Percentiles rank a stretch among this genome's conserved stretches.
Conservation (phyloP, 2,797 vertebrate genomes). For the Choloepus didactylus region DNA sequence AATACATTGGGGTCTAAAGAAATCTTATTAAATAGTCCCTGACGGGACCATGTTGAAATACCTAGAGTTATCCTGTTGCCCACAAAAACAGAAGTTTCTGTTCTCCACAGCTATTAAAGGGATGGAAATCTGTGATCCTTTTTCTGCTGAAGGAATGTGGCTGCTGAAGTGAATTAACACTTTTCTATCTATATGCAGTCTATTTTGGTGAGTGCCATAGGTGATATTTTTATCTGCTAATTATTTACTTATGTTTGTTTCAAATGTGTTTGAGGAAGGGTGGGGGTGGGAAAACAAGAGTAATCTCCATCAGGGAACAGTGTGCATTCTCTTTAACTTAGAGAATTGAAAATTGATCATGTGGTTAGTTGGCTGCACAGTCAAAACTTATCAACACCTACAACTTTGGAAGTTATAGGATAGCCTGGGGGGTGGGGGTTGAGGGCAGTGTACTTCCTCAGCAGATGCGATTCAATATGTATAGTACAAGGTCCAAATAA, state of each 20-base stretch:
- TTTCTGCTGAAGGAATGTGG: slow-evolving; percentile 55
- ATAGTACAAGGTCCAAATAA: background rate
- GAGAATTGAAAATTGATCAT: slow-evolving; percentile 80
- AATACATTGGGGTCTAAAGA: slow-evolving; percentile 9
- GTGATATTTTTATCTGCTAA: slow-evolving; percentile 53
- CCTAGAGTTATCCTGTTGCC: slow-evolving; percentile 62
- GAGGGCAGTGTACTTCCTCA: background rate
- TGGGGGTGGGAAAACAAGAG: slow-evolving; percentile 58
- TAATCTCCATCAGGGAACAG: slow-evolving; percentile 77
- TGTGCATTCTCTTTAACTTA: slow-evolving; percentile 68
- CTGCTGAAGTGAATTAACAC: slow-evolving; percentile 73
- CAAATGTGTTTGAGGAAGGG: slow-evolving; percentile 21
- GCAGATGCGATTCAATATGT: background rate
- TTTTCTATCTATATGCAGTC: slow-evolving; percentile 65
- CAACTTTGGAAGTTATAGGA: background rate
- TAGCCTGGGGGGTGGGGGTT: background rate
- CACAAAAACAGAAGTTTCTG: slow-evolving; percentile 63
- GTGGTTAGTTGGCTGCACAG: slow-evolving; percentile 65
- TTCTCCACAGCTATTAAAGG: slow-evolving; percentile 74
- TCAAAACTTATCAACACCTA: slow-evolving; percentile 77
- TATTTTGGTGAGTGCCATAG: background rate
- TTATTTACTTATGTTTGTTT: slow-evolving; percentile 67
- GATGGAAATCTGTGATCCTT: slow-evolving; percentile 63
- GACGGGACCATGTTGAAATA: slow-evolving; percentile 60
- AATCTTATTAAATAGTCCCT: slow-evolving; percentile 55